These are phyloP conservation scores for Nezara viridula DNA, from an alignment of 2,888 invertebrate genomes.

Conservation along the genomic window DNA sequence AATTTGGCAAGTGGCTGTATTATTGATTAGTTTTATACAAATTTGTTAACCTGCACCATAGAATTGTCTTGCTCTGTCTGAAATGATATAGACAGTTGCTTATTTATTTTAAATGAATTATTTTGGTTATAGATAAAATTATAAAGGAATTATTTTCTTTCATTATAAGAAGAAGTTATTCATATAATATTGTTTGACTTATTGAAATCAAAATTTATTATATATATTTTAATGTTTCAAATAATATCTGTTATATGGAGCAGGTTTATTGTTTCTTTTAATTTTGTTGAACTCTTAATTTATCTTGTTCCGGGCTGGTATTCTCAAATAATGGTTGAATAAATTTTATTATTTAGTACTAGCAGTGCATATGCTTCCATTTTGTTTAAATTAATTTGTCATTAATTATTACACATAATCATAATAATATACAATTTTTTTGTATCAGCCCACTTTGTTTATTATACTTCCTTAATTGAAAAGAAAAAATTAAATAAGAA, in stretches of 20 bases:
- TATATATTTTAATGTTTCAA: neutral
- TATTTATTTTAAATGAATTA: neutral
- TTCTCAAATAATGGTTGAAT: neutral
- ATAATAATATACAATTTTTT: neutral
- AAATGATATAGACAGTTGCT: neutral
- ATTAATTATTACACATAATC: neutral
- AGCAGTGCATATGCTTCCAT: neutral
- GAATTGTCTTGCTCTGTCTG: neutral
- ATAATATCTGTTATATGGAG: neutral
- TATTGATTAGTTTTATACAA: neutral
- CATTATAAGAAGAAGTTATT: neutral
- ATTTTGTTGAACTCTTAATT: neutral
- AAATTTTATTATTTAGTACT: neutral
- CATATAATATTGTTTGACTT: neutral
- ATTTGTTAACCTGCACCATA: constrained; percentile 23
- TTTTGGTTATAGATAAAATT: neutral
- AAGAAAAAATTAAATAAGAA: neutral
- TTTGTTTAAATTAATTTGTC: neutral
- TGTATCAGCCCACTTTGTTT: neutral
- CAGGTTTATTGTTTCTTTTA: neutral
- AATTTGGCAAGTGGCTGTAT: neutral
- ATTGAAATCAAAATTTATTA: neutral
- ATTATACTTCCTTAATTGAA: neutral
- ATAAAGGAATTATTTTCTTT: neutral
- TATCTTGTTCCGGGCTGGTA: neutral